Conservation (phyloP, 2,113 vertebrate genomes). For the zebrafish (Danio rerio) region DNA sequence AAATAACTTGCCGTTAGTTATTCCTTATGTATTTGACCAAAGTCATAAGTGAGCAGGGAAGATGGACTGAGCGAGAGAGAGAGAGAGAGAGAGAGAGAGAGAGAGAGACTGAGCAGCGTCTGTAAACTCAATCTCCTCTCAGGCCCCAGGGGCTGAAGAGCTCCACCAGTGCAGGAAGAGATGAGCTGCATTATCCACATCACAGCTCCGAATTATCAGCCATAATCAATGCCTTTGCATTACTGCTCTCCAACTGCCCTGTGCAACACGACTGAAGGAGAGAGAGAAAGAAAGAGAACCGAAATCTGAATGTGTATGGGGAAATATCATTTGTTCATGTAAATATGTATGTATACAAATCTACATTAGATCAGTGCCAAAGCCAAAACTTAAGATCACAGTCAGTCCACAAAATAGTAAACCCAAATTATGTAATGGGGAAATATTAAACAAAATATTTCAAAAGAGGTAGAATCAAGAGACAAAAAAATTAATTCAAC, state of each 20-base stretch:
- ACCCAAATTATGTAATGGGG: too few relatives aligned
- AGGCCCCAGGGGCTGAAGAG: slow-evolving; percentile 73
- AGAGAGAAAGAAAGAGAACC: not conserved
- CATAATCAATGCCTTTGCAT: slow-evolving; percentile 81
- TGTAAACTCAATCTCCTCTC: slow-evolving; percentile 74
- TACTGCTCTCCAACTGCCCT: slow-evolving; percentile 60
- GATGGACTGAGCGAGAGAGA: slow-evolving; percentile 8
- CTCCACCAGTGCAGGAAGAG: slow-evolving; percentile 76
- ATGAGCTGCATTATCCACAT: slow-evolving; percentile 80
- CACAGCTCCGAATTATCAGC: slow-evolving; percentile 79
- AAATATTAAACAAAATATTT: too few relatives aligned
- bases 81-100: slow-evolving; percentile 40
- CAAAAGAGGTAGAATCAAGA: too few relatives aligned
- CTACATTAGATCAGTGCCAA: too few relatives aligned
- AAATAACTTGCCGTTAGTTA: too few relatives aligned
- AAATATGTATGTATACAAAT: too few relatives aligned
- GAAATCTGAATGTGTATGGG: too few relatives aligned
- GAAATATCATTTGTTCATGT: too few relatives aligned
- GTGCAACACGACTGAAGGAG: slow-evolving; percentile 32
- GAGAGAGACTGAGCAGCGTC: slow-evolving; percentile 52
- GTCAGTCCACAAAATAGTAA: too few relatives aligned
- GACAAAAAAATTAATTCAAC: too few relatives aligned
- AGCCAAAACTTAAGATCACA: too few relatives aligned
- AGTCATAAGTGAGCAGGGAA: slow-evolving; percentile 3
- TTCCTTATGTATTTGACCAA: not conserved